These are phyloP conservation scores for Cepaea hortensis DNA, from an alignment of 2,888 invertebrate species.

Conservation along the genomic window DNA sequence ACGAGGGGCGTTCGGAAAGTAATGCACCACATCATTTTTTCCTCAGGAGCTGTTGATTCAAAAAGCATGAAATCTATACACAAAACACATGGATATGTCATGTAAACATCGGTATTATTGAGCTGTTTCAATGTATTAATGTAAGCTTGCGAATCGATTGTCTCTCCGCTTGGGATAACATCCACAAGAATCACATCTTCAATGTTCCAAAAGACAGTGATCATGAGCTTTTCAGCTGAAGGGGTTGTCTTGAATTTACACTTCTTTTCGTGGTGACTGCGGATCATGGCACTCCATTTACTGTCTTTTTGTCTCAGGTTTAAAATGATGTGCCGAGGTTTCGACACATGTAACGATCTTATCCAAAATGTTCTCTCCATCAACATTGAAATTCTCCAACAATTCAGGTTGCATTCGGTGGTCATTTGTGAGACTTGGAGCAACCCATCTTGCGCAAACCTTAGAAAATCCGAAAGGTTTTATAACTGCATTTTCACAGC, in stretches of 20 bases:
- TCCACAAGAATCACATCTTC: too few species aligned
- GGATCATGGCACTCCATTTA: not conserved
- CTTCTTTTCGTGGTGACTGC: not conserved
- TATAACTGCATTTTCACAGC: conserved; percentile 7
- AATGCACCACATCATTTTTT: too few species aligned
- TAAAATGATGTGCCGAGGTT: not conserved
- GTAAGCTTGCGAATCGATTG: too few species aligned
- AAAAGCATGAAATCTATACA: too few species aligned
- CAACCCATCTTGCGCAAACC: not conserved
- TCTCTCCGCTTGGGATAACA: too few species aligned
- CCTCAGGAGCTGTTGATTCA: too few species aligned
- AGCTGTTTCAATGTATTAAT: too few species aligned
- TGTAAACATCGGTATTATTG: too few species aligned
- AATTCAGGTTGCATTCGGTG: conserved; percentile 2
- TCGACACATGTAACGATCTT: not conserved
- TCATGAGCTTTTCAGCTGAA: not conserved
- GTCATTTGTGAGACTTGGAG: not conserved
- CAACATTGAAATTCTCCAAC: not conserved
- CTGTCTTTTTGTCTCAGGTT: conserved; percentile 4
- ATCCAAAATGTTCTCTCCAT: not conserved
- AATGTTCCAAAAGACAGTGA: too few species aligned
- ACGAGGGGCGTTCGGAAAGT: too few species aligned
- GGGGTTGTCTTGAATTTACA: not conserved
- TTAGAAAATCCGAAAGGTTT: conserved; percentile 5
- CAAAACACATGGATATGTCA: too few species aligned